phyloP scores from a whole-genome alignment of 2,797 vertebrate genomes.

The Sebastes umbrosus region DNA sequence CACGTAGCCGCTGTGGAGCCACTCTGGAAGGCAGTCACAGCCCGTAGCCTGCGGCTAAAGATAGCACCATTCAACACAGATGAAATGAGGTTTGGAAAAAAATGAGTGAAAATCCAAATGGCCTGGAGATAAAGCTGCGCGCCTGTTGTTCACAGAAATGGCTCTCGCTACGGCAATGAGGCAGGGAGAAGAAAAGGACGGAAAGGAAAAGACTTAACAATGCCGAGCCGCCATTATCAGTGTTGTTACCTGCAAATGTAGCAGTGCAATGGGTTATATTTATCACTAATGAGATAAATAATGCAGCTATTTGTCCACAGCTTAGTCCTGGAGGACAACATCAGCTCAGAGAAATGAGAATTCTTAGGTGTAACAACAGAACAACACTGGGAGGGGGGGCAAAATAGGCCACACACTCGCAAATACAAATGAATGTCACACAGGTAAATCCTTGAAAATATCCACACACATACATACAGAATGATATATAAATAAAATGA shows the following conservation, averaged over 20 bases:
- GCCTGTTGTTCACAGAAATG: constrained; percentile 70
- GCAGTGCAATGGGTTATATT: constrained; percentile 55
- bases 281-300: constrained; percentile 75
- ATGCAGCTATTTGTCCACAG: constrained; percentile 56
- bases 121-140: constrained; percentile 65
- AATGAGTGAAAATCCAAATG: constrained; percentile 67
- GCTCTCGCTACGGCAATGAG: constrained; percentile 39
- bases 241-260: constrained; percentile 61
- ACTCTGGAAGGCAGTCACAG: constrained; percentile 50
- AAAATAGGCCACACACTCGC: constrained; percentile 3
- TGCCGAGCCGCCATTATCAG: constrained; percentile 37
- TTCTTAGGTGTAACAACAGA: constrained; percentile 40
- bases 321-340: constrained; percentile 46
- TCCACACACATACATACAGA: neutral
- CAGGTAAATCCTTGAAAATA: constrained; percentile 3
- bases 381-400: neutral
- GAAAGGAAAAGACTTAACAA: constrained; percentile 32
- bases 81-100: constrained; percentile 72
- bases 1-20: constrained; percentile 26
- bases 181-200: constrained; percentile 18
- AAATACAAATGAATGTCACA: constrained; percentile 22
- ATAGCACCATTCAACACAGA: constrained; percentile 69
- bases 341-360: constrained; percentile 45
- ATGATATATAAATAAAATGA: neutral
- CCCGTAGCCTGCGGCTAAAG: constrained; percentile 68